These are phyloP conservation scores for Hoplostethus mediterraneus DNA, from an alignment of 2,797 vertebrate species.

Conservation along the genomic window DNA sequence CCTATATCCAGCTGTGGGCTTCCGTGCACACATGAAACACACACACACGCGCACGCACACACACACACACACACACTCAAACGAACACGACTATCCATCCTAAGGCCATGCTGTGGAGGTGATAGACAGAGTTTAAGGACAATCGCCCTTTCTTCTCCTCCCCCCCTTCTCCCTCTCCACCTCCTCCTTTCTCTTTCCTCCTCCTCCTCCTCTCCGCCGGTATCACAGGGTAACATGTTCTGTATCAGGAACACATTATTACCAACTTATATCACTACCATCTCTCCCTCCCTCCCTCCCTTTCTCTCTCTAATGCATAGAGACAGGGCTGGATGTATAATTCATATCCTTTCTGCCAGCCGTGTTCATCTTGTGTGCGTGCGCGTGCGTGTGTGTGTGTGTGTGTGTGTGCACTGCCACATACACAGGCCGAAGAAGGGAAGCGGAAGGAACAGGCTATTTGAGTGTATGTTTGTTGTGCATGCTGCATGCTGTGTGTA, in stretches of 20 bases:
- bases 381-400: slow-evolving; percentile 19
- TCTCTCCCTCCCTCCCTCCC: slow-evolving; percentile 58
- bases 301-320: slow-evolving; percentile 87
- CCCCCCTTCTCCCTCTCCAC: slow-evolving; percentile 7
- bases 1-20: slow-evolving; percentile 74
- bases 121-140: slow-evolving; percentile 42
- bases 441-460: slow-evolving; percentile 67
- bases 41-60: slow-evolving; percentile 40
- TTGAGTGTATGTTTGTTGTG: slow-evolving; percentile 47
- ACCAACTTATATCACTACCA: slow-evolving; percentile 47
- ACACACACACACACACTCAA: slow-evolving; percentile 45
- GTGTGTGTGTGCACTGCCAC: slow-evolving; percentile 35
- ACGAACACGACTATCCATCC: slow-evolving; percentile 48
- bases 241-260: slow-evolving; percentile 56
- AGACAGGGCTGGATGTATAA: slow-evolving; percentile 90
- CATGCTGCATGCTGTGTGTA: slow-evolving; percentile 43
- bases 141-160: background rate
- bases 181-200: background rate
- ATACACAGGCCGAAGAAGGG: slow-evolving; percentile 58
- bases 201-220: slow-evolving; percentile 10
- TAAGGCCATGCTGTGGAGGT: slow-evolving; percentile 44
- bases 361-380: slow-evolving; percentile 73
- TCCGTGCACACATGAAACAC: slow-evolving; percentile 20
- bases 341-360: slow-evolving; percentile 88
- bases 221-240: slow-evolving; percentile 44